These are phyloP conservation scores for Parascotia fuliginaria DNA, from an alignment of 2,888 invertebrate genomes.

Conservation along the genomic window DNA sequence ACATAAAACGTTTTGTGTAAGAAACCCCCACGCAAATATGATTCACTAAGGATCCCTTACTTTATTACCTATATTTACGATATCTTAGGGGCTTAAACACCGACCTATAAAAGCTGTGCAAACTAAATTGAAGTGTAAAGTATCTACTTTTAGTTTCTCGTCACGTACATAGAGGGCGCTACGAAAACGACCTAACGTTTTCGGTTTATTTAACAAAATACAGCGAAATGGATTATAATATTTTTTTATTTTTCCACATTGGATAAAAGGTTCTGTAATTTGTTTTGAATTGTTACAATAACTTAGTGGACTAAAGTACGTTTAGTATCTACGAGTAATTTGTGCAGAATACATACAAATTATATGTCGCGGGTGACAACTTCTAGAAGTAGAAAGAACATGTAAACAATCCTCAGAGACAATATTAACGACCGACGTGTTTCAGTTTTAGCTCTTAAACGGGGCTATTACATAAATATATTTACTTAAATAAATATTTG, in stretches of 20 bases:
- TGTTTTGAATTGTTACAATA: not conserved
- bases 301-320: not conserved
- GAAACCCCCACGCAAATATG: constrained; percentile 21
- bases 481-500: too few relatives aligned
- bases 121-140: constrained; percentile 59
- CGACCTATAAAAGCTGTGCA: constrained; percentile 52
- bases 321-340: too few relatives aligned
- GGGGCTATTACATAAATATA: too few relatives aligned
- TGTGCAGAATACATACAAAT: too few relatives aligned
- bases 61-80: constrained; percentile 37
- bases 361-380: too few relatives aligned
- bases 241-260: constrained; percentile 13
- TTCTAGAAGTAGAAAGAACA: too few relatives aligned
- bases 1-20: constrained; percentile 10
- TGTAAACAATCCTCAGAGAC: too few relatives aligned
- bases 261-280: not conserved
- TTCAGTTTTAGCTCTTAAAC: too few relatives aligned
- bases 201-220: constrained; percentile 49
- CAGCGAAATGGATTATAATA: constrained; percentile 34
- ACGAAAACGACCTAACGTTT: constrained; percentile 51
- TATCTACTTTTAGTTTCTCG: constrained; percentile 56
- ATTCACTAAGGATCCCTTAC: constrained; percentile 33
- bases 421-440: too few relatives aligned
- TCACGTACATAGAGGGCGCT: constrained; percentile 57
- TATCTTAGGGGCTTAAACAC: constrained; percentile 36